Percentiles rank a stretch among this genome's conserved stretches.
phyloP scores from a whole-genome alignment of 2,797 vertebrate species.

The Neosalanx taihuensis region DNA sequence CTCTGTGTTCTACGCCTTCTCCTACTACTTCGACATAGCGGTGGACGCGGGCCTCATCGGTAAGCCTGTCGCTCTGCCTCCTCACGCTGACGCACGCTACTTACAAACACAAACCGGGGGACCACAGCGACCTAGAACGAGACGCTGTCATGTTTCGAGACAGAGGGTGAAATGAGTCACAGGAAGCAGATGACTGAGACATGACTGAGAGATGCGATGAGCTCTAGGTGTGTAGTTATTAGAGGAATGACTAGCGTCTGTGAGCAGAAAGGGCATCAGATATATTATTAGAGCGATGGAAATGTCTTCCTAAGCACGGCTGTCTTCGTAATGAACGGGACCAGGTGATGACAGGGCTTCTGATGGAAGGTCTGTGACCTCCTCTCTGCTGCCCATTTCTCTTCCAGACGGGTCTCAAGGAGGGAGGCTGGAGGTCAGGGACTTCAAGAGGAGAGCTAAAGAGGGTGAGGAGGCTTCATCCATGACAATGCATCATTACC shows the following conservation, averaged over 20 bases:
- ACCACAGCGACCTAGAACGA: conserved; percentile 47
- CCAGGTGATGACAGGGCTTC: conserved; percentile 23
- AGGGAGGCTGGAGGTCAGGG: conserved; percentile 83
- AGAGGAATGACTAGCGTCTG: conserved; percentile 50
- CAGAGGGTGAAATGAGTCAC: conserved; percentile 51
- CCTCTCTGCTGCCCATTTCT: conserved; percentile 7
- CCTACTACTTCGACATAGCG: conserved; percentile 95
- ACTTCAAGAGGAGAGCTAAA: conserved; percentile 88
- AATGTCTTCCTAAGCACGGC: conserved; percentile 29
- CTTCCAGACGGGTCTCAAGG: conserved; percentile 84
- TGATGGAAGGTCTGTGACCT: conserved; percentile 34
- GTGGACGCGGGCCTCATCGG: conserved; percentile 88
- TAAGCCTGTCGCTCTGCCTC: conserved; percentile 52
- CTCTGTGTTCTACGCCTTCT: conserved; percentile 90
- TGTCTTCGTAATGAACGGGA: conserved; percentile 33
- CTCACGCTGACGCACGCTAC: neutral
- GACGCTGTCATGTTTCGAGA: conserved; percentile 37
- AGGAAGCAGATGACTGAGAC: conserved; percentile 18
- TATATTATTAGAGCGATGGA: conserved; percentile 50
- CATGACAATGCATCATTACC: conserved; percentile 24
- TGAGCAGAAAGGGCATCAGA: conserved; percentile 40
- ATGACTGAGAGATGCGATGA: conserved; percentile 49
- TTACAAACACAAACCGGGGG: conserved; percentile 40
- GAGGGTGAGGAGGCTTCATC: conserved; percentile 77
- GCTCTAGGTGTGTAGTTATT: conserved; percentile 56